Evolutionary conservation across 2,888 invertebrate genomes (phyloP).

Genomic region (Mesochorus sp.): DNA sequence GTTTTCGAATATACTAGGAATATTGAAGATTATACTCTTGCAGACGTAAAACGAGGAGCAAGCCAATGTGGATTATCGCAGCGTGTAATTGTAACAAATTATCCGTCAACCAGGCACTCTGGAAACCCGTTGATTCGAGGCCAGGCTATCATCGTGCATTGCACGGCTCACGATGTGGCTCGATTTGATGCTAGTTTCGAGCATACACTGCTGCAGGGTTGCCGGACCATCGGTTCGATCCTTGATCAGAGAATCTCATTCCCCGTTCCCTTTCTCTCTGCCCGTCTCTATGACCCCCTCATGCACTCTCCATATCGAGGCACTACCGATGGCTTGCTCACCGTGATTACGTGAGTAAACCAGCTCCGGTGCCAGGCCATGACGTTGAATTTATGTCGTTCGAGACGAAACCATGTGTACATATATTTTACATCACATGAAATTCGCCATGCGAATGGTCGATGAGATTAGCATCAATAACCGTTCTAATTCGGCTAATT

Average conservation of each 20-base stretch:
- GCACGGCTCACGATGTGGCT: slow-evolving; percentile 9
- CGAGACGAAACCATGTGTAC: slow-evolving; percentile 35
- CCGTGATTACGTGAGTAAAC: slow-evolving; percentile 59
- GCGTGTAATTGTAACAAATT: slow-evolving; percentile 73
- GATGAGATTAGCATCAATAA: slow-evolving; percentile 10
- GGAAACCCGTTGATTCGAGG: slow-evolving; percentile 66
- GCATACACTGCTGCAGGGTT: slow-evolving; percentile 39
- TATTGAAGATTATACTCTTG: neutral
- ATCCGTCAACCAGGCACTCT: slow-evolving; percentile 62
- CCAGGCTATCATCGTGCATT: slow-evolving; percentile 45
- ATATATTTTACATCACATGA: neutral
- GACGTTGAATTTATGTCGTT: slow-evolving; percentile 55
- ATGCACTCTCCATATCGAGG: slow-evolving; percentile 1
- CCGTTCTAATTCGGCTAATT: neutral
- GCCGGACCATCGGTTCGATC: slow-evolving; percentile 43
- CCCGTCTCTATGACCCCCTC: slow-evolving; percentile 9
- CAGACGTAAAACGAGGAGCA: slow-evolving; percentile 16
- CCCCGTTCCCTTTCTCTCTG: slow-evolving; percentile 41
- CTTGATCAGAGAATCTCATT: slow-evolving; percentile 59
- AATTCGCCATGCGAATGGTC: neutral
- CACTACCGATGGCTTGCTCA: slow-evolving; percentile 51
- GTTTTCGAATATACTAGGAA: neutral
- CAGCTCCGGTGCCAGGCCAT: slow-evolving; percentile 23
- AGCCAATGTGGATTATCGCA: slow-evolving; percentile 65
- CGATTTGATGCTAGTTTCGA: slow-evolving; percentile 31